Evolutionary conservation across 2,888 invertebrate genomes (phyloP), one percentile per base, ranked within the genome.

Genomic region (Mechanitis mazaeus): DNA sequence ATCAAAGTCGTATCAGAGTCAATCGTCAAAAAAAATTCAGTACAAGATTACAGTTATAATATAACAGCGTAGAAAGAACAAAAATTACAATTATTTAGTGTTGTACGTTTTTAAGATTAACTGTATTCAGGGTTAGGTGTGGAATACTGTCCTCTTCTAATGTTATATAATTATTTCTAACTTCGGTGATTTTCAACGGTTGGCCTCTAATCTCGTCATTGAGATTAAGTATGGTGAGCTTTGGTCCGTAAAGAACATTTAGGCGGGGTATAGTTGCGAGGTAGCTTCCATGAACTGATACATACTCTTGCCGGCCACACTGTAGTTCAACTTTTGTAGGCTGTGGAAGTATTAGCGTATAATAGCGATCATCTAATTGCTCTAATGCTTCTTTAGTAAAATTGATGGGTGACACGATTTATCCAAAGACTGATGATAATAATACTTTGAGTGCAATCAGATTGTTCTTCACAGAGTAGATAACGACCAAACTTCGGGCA

Each of bases 281-380:
- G 28, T 45, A 45, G 20, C 55, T 56, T n/a, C 55, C 55, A 28
- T 6, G n/a, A 6, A 56, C 31, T 33, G 33, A 33, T 54, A 33
- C 54, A n/a, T 33, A 54, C 33, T 54, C 54, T 33, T 54, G 54
- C 4, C 31, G 54, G 12, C n/a, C 54, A 54, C 54, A 54, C 12
- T 33, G 31, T 28, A 63, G 54, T 31, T 64, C 60, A 2, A 64
- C 59, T 42, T 68, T 67, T n/a, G 66, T 68, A 3, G 64, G 57
- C 7, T 3, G 33, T 5, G 68, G 68, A 31, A 69, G 66, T 11
- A 54, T 64, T 45, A 71, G 59, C 31, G 63, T 64, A 53, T 71
- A 68, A 47, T 68, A 68, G 2, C 50, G 35, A 45, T 67, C 64
- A 20, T 68, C 69, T 3, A 71, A 57, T 55, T 63, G 47, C 54